phyloP scores from a whole-genome alignment of 2,797 vertebrate species.

The Myotis myotis region DNA sequence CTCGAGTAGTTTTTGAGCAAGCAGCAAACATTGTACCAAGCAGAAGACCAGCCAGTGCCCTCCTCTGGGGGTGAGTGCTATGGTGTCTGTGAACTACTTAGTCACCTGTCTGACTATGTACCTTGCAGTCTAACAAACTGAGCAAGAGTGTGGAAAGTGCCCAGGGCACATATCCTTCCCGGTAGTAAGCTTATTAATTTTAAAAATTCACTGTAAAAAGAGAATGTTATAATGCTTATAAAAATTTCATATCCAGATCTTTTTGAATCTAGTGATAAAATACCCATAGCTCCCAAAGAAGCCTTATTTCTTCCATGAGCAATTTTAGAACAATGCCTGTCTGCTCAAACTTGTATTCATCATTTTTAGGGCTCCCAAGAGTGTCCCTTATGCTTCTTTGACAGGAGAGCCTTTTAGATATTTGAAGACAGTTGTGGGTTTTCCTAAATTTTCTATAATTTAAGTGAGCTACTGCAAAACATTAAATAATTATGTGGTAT shows the following conservation, averaged over 20 bases:
- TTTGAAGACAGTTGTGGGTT: neutral
- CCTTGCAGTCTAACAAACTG: neutral
- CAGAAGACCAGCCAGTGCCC: no score
- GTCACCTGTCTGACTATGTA: neutral
- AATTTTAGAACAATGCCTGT: neutral
- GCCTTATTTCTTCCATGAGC: neutral
- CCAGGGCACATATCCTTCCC: neutral
- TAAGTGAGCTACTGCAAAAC: neutral
- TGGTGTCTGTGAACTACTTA: neutral
- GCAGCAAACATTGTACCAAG: fast-evolving
- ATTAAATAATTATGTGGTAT: neutral
- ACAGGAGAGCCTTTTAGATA: neutral
- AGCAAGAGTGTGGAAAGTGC: neutral
- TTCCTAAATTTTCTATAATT: neutral
- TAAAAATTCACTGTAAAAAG: neutral
- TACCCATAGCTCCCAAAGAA: neutral
- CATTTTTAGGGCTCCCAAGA: neutral
- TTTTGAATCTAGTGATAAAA: neutral
- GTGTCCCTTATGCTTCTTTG: neutral
- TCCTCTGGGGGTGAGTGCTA: no score
- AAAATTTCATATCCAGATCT: neutral
- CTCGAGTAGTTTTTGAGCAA: neutral
- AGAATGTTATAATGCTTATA: neutral
- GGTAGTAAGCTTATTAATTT: neutral
- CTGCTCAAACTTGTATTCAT: neutral